phyloP scores from a whole-genome alignment of 2,888 invertebrate species.

The Dryadula phaetusa region DNA sequence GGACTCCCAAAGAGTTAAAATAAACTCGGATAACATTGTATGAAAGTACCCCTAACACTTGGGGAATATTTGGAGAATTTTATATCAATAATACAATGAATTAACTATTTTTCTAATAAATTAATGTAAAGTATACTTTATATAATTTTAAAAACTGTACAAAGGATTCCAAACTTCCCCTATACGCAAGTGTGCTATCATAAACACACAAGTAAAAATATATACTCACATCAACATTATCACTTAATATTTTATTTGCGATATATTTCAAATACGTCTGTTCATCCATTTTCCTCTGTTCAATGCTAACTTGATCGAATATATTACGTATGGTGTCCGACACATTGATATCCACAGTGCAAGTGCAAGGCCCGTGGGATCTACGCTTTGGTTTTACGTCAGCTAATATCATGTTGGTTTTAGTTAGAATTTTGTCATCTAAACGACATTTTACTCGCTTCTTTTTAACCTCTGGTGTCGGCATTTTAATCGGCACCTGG shows the following conservation, averaged over 20 bases:
- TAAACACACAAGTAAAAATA: not conserved
- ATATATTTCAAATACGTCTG: slow-evolving; percentile 71
- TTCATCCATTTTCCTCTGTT: slow-evolving; percentile 72
- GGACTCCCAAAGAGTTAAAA: too few species aligned
- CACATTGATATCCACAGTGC: slow-evolving; percentile 68
- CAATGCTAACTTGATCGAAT: slow-evolving; percentile 75
- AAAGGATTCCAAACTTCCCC: too few species aligned
- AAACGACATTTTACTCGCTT: slow-evolving; percentile 51
- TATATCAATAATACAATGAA: too few species aligned
- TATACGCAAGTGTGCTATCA: too few species aligned
- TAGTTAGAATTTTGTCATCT: slow-evolving; percentile 63
- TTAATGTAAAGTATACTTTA: too few species aligned
- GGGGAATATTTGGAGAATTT: too few species aligned
- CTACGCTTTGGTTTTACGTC: slow-evolving; percentile 66
- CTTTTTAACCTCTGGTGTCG: slow-evolving; percentile 55
- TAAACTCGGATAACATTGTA: too few species aligned
- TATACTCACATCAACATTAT: slow-evolving; percentile 64
- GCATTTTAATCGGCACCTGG: slow-evolving; percentile 64
- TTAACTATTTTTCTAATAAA: too few species aligned
- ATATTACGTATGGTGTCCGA: slow-evolving; percentile 76
- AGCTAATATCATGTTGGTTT: slow-evolving; percentile 70
- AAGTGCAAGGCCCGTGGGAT: slow-evolving; percentile 70
- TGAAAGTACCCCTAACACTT: too few species aligned
- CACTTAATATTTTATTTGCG: slow-evolving; percentile 68
- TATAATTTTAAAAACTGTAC: too few species aligned